phyloP scores from a whole-genome alignment of 2,797 vertebrate species.

The Picus viridis region DNA sequence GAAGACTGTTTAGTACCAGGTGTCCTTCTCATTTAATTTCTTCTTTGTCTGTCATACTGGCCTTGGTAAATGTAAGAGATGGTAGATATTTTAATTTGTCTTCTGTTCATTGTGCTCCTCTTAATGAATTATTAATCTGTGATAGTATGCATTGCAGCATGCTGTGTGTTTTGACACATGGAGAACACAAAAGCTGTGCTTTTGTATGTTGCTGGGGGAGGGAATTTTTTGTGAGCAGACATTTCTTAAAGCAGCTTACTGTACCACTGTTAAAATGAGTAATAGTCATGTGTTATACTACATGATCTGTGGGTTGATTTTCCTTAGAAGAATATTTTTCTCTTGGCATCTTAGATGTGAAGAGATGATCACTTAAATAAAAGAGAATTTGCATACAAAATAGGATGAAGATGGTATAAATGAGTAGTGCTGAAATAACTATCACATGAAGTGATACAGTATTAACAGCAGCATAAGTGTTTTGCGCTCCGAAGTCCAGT shows the following conservation, averaged over 20 bases:
- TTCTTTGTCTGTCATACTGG: background rate
- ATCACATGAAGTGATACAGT: conserved; percentile 15
- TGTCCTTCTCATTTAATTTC: background rate
- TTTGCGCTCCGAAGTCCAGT: background rate
- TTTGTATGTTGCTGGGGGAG: background rate
- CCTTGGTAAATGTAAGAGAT: background rate
- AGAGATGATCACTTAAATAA: conserved; percentile 41
- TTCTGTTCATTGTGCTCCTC: background rate
- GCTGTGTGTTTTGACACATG: background rate
- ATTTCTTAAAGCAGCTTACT: background rate
- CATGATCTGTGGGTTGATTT: conserved; percentile 49
- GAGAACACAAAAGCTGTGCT: background rate
- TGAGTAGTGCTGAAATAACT: conserved; percentile 31
- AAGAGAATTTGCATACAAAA: conserved; percentile 52
- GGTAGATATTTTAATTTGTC: background rate
- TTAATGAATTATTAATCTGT: conserved; percentile 11
- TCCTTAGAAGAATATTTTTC: conserved; percentile 49
- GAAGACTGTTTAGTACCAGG: background rate
- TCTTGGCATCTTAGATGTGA: conserved; percentile 25
- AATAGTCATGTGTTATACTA: conserved; percentile 63
- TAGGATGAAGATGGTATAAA: conserved; percentile 25
- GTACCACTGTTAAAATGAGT: conserved; percentile 42
- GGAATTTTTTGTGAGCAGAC: background rate
- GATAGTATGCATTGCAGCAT: background rate
- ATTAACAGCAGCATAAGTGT: background rate